Evolutionary conservation across 2,113 vertebrate species (phyloP).

Genomic region (Nothocercus nigrocapillus): DNA sequence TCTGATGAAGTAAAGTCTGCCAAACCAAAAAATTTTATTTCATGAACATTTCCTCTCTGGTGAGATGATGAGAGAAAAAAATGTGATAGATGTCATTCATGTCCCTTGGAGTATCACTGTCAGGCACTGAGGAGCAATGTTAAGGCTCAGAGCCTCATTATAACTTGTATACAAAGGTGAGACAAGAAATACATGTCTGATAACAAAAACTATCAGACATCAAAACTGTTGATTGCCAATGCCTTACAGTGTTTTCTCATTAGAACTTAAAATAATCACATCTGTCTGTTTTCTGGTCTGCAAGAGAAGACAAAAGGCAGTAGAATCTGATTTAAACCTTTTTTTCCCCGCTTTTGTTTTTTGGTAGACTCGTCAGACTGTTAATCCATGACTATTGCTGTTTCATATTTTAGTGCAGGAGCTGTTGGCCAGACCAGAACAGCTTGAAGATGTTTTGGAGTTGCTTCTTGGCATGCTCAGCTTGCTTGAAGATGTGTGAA

Average conservation of each 20-base stretch:
- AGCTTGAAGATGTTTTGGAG: neutral
- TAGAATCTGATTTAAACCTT: neutral
- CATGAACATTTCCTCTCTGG: neutral
- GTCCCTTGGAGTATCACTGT: neutral
- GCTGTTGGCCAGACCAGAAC: neutral
- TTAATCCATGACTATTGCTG: neutral
- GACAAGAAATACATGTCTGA: neutral
- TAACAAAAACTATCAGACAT: neutral
- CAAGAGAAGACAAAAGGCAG: neutral
- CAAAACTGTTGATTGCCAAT: neutral
- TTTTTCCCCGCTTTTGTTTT: neutral
- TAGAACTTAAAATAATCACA: neutral
- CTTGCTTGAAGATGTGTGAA: neutral
- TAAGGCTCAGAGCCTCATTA: neutral
- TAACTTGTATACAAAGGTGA: neutral
- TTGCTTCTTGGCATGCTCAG: neutral
- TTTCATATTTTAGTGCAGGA: neutral
- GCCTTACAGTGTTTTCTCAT: neutral
- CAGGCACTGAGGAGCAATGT: neutral
- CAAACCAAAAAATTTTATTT: neutral
- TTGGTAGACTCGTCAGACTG: fast-evolving
- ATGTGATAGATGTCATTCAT: neutral
- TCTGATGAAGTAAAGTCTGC: neutral
- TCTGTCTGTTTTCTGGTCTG: neutral
- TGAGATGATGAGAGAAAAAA: neutral